Base-by-base conservation (phyloP, 2,113 vertebrate genomes). In the Uria aalge region DNA sequence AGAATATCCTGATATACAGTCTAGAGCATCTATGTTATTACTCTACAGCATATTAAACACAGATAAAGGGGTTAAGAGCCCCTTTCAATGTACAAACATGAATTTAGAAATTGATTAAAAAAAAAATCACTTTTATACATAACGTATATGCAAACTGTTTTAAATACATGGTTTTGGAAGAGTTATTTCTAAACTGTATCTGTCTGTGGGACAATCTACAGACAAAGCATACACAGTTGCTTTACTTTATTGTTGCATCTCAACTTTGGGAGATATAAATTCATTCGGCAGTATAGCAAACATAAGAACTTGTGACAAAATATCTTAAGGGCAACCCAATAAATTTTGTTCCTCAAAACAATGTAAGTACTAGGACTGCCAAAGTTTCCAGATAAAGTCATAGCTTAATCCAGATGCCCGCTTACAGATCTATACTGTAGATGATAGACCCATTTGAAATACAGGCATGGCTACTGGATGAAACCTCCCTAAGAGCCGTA, bases 61-160 rank as follows among this genome's bases (percentile, higher is more conserved):
- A 98, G 98, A 98, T 98, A 98, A 97, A 95, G 97, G 96, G 94
- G 95, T 89, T 88, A 72, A 75, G 84, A 94, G 94, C 81, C 94
- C 97, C 96, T 97, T 97, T 97, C 97, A 98, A 99, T 98, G 98
- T 99, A 99, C 99, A 99, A 99, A 99, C 98, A 98, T 98, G 98
- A 97, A 98, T 98, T 98, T 99, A 99, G 99, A 99, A 99, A 99
- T 97, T 34, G 95, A 96, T 99, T 45, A 98, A 99, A 99, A 99
- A 99, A 99, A 38, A 99, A 99, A 99, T 99, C 98, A 99, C 98
- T 98, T 98, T 98, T 98, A 98, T 99, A 98, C 99, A 99, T 98
- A 98, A 98, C 98, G 97, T 98, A 98, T 99, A 99, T 98, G 98
- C 98, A 99, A 99, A 99, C 98, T 98, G 98, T 94, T 98, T 99